These are phyloP conservation scores for Atethmia centrago DNA, from an alignment of 2,888 invertebrate species.

Conservation along the genomic window DNA sequence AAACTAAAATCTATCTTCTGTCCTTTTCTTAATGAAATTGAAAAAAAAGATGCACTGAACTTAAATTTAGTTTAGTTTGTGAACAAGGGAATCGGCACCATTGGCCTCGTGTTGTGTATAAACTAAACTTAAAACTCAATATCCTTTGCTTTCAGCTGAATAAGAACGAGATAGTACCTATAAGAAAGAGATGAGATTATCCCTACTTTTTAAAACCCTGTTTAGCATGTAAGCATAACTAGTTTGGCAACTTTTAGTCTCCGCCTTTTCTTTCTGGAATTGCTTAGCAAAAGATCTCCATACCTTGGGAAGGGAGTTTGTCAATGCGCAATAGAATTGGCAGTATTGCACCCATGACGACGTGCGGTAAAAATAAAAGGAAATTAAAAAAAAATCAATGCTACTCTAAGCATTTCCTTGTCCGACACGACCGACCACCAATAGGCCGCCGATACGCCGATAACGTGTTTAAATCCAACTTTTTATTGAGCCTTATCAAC, in stretches of 20 bases:
- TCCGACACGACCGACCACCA: conserved; percentile 75
- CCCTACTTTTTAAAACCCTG: neutral
- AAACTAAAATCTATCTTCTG: too few relatives aligned
- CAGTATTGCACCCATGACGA: neutral
- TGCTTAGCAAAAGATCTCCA: neutral
- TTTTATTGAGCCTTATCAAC: conserved; percentile 86
- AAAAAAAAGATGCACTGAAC: too few relatives aligned
- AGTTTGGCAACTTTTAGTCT: conserved; percentile 3
- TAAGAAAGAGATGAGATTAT: neutral
- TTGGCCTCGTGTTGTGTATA: neutral
- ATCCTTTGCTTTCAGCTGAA: neutral
- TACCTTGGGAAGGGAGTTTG: neutral
- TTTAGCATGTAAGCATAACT: neutral
- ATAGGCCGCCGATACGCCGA: conserved; percentile 78
- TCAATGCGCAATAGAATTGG: neutral
- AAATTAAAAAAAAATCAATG: neutral
- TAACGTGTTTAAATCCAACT: conserved; percentile 86
- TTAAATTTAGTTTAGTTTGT: too few relatives aligned
- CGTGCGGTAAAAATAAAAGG: neutral
- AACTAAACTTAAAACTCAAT: too few relatives aligned
- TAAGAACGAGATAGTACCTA: conserved; percentile 2
- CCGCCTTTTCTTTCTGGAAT: neutral
- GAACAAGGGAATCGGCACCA: too few relatives aligned
- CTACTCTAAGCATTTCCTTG: conserved; percentile 67
- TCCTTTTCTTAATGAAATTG: too few relatives aligned